Evolutionary conservation across 2,797 vertebrate genomes (phyloP).

Genomic region (Bovichtus variegatus): DNA sequence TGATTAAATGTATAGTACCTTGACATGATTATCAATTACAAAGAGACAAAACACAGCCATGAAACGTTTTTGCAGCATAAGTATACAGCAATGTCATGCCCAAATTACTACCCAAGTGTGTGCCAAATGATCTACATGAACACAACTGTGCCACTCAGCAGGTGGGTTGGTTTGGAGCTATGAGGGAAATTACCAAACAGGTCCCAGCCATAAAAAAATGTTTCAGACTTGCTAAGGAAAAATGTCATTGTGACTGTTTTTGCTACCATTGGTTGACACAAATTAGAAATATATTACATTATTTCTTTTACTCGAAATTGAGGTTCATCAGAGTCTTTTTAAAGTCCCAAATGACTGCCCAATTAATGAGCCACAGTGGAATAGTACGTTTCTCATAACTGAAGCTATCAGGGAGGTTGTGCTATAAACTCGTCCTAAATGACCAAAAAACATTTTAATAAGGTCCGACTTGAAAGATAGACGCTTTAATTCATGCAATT

Average conservation of each 20-base stretch:
- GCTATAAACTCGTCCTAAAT: background rate
- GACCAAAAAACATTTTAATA: constrained; percentile 1
- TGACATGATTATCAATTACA: background rate
- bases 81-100: background rate
- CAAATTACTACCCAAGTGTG: background rate
- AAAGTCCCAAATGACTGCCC: background rate
- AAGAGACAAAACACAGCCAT: background rate
- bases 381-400: background rate
- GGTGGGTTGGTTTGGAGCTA: background rate
- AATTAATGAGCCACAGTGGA: background rate
- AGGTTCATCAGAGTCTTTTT: background rate
- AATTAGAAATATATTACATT: background rate
- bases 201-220: background rate
- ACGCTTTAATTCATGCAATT: background rate
- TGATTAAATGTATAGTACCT: background rate
- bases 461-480: background rate
- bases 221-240: background rate
- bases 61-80: background rate
- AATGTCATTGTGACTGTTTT: too few relatives aligned
- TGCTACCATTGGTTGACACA: background rate
- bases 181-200: background rate
- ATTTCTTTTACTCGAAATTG: background rate
- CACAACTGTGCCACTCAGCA: background rate
- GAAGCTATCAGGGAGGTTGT: background rate
- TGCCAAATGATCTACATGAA: background rate